Percentiles rank a stretch among this genome's conserved stretches.
Conservation (phyloP, 2,797 vertebrate species). For the Enteromius argenteus region DNA sequence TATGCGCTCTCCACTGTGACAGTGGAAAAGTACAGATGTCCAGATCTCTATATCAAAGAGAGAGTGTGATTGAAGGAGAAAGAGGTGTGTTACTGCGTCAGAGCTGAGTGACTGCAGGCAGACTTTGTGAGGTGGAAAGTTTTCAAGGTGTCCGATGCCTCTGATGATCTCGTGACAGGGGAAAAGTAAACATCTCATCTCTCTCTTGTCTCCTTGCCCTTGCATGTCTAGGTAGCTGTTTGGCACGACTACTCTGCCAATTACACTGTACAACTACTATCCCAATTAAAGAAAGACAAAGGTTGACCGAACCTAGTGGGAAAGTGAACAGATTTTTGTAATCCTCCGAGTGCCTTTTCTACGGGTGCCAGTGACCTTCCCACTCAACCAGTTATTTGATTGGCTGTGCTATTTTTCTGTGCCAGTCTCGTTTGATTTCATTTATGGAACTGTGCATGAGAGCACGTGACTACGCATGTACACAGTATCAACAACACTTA, state of each 20-base stretch:
- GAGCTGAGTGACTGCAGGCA: slow-evolving; percentile 21
- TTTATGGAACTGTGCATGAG: not conserved
- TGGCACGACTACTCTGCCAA: not conserved
- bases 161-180: slow-evolving; percentile 30
- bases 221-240: not conserved
- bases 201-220: not conserved
- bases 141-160: slow-evolving; percentile 50
- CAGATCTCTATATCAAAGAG: not conserved
- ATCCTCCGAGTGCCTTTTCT: not conserved
- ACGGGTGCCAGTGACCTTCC: not conserved
- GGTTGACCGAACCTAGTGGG: not conserved
- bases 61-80: slow-evolving; percentile 51
- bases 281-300: not conserved
- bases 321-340: slow-evolving; percentile 9
- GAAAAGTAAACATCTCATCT: slow-evolving; percentile 32
- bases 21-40: slow-evolving; percentile 72
- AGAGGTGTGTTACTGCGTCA: slow-evolving; percentile 53
- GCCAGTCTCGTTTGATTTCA: not conserved
- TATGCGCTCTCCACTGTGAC: slow-evolving; percentile 40
- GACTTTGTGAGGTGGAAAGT: slow-evolving; percentile 25
- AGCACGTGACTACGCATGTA: not conserved
- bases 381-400: slow-evolving; percentile 1
- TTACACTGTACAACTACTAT: not conserved
- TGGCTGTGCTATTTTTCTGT: slow-evolving; percentile 9
- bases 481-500: not conserved